These are phyloP conservation scores for Hydrocynus forskahlii DNA, from an alignment of 2,797 vertebrate genomes.

Conservation along the genomic window DNA sequence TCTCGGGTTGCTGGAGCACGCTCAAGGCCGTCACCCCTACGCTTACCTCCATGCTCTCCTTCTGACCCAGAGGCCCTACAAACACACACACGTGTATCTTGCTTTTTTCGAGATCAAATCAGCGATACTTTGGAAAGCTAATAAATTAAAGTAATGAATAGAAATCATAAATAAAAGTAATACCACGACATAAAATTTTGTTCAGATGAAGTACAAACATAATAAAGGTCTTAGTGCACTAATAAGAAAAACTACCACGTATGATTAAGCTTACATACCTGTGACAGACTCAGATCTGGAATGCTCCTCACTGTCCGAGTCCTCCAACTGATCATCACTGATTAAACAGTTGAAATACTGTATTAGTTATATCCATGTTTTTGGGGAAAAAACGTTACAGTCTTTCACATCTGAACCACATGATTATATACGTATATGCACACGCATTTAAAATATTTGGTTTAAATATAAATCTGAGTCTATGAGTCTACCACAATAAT, in stretches of 20 bases:
- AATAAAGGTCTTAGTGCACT: not conserved
- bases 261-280: conserved; percentile 70
- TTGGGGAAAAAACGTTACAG: not conserved
- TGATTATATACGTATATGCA: not conserved
- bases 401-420: not conserved
- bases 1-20: conserved; percentile 97
- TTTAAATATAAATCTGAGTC: no score
- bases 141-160: not conserved
- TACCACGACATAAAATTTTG: no score
- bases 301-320: conserved; percentile 98
- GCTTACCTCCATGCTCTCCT: conserved; percentile 94
- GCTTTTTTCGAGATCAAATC: no score
- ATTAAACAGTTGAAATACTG: conserved; percentile 37
- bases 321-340: conserved; percentile 97
- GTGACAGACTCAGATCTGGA: conserved; percentile 97
- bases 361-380: not conserved
- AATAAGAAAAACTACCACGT: no score
- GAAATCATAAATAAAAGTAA: not conserved
- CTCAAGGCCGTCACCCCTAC: conserved; percentile 94
- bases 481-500: not conserved
- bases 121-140: no score
- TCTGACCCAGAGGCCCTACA: conserved; percentile 91
- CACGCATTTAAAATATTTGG: no score
- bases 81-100: not conserved
- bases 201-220: not conserved